Evolutionary conservation across 2,888 invertebrate genomes (phyloP), one percentile per base, ranked within the genome.

Genomic region (Euplagia quadripunctaria): DNA sequence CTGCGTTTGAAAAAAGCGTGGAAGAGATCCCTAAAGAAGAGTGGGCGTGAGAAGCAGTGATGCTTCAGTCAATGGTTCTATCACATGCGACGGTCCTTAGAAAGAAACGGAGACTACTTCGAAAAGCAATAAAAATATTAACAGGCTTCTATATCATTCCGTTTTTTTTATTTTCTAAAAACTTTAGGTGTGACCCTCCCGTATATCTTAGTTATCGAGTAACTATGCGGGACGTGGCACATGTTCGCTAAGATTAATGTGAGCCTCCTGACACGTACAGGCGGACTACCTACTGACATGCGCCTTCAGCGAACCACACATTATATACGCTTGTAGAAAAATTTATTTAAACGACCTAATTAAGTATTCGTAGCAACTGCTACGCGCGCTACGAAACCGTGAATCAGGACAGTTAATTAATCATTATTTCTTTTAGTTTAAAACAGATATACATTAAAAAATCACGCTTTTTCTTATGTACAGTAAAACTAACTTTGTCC

Each of bases 231-330:
- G 81, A 80, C 81, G 82, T 74, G 76, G 79, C 74, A 75, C 79
- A 80, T 80, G 83, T 72, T 70, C 75, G 71, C 76, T 76, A 86
- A 88, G 88, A 89, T 89, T 89, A 88, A 88, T 88, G 89, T 72
- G 80, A 76, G 78, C 74, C 74, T 77, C 70, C 41, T 64, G 69
- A 63, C 70, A 74, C 70, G 70, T 70, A 68, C 71, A 66, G 64
- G 73, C 76, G 66, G 12, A 81, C 58, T 71, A 75, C 75, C 72
- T 73, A 82, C 77, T 79, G 77, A 81, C 74, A 81, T 20, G 80
- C 72, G 72, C 84, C 82, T 83, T 83, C 88, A 86, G 81, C 84
- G 77, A 78, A 75, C 78, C 77, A 49, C 63, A 69, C 64, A 51
- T 61, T 70, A 49, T 55, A 58, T 63, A 61, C 41, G 16, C 41